Base-by-base conservation (phyloP, 2,888 invertebrate species). In the Leptinotarsa peninsularis region DNA sequence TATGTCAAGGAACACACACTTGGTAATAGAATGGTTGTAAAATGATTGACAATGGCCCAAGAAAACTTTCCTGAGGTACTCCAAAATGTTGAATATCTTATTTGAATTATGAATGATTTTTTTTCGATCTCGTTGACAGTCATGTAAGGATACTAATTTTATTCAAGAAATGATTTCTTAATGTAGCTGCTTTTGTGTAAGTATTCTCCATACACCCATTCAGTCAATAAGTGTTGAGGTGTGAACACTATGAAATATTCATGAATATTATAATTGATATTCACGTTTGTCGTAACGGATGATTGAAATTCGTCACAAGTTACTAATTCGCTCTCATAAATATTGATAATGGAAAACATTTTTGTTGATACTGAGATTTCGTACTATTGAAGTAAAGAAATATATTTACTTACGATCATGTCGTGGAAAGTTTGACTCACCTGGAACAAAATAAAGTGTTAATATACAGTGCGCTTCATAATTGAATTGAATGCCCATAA, bases 221-320 rank as follows among this genome's bases (percentile, higher is more conserved):
- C 1, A 33, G 14, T 43, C 18, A 43, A 56, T 33, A 23, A 69
- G 43, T 70, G 56, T 33, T 21, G 70, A 70, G 70, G 70, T 58
- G 70, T 49, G 70, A 70, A 70, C 58, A 58, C 10, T 23, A 70
- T 70, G 58, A 70, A 70, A 70, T 70, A 70, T 70, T 70, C 70
- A 70, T 70, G 33, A 49, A 33, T 58, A 60, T 58, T 43, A 50
- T 58, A 70, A 70, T 70, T 70, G 58, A 70, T 70, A 70, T 49
- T 43, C 70, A 60, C 58, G 58, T 70, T 58, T 70, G 17, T 49
- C 10, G 70, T 58, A 58, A 70, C 60, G 60, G 70, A 58, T 49
- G 58, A 60, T 58, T 70, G 70, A 70, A 43, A 70, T 70, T 70
- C 58, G 70, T 70, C 70, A 49, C 60, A 70, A 58, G 49, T 58